phyloP scores from a whole-genome alignment of 1,140 invertebrate genomes.

The Drosophila willistoni region DNA sequence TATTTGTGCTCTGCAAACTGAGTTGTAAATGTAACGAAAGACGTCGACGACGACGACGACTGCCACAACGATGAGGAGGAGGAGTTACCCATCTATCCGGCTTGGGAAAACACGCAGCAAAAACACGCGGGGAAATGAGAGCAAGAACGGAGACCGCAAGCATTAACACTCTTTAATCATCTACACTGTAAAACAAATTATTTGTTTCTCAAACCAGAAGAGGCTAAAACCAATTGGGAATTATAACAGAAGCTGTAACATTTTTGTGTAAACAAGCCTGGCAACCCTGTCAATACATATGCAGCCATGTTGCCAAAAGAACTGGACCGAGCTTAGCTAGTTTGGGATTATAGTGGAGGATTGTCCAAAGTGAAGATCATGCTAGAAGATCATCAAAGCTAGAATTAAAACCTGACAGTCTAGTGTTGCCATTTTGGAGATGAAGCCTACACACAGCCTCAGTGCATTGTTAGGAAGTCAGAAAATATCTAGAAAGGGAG shows the following conservation, averaged over 20 bases:
- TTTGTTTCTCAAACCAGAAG: neutral
- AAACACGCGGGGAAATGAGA: neutral
- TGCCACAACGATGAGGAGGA: neutral
- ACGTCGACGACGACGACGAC: too few species aligned
- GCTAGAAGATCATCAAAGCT: too few species aligned
- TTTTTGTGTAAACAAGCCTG: too few species aligned
- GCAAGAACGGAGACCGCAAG: conserved; percentile 27
- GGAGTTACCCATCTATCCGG: neutral
- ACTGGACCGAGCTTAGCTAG: too few species aligned
- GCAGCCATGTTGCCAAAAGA: too few species aligned
- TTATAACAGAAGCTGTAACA: too few species aligned
- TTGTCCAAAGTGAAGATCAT: too few species aligned
- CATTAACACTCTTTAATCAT: conserved; percentile 56
- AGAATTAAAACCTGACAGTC: neutral
- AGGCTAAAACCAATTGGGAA: too few species aligned
- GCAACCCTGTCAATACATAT: too few species aligned
- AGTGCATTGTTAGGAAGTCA: conserved; percentile 49
- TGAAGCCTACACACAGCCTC: conserved; percentile 2
- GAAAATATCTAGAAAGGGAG: conserved; percentile 30
- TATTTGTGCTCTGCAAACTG: conserved; percentile 49
- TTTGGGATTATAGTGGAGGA: too few species aligned
- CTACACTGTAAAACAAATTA: conserved; percentile 39
- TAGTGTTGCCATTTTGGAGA: conserved; percentile 12
- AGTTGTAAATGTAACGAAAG: conserved; percentile 40
- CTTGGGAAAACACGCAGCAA: neutral